These are phyloP conservation scores for Romanomermis culicivorax DNA, from an alignment of 2,888 invertebrate genomes.

Conservation along the genomic window DNA sequence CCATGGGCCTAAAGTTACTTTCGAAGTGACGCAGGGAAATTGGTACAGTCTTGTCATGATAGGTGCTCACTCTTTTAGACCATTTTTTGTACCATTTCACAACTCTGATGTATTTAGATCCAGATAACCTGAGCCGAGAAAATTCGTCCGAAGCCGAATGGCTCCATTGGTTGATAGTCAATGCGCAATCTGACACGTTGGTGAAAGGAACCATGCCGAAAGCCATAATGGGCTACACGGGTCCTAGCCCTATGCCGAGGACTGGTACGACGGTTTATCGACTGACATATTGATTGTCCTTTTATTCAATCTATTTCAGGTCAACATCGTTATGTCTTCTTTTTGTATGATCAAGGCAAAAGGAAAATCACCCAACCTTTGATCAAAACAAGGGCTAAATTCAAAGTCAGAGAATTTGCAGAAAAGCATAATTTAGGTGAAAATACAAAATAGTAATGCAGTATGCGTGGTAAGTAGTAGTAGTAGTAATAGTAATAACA, in stretches of 20 bases:
- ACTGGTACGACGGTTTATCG: slow-evolving; percentile 15
- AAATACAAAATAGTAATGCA: slow-evolving; percentile 1
- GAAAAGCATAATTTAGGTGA: slow-evolving; percentile 26
- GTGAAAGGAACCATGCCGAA: slow-evolving; percentile 24
- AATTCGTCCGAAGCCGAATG: slow-evolving; percentile 28
- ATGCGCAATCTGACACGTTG: slow-evolving; percentile 16
- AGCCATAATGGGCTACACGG: slow-evolving; percentile 15
- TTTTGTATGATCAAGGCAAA: slow-evolving; percentile 26
- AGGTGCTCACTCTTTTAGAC: no score
- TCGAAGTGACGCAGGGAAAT: background rate
- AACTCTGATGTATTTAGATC: slow-evolving; percentile 21
- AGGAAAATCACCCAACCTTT: slow-evolving; percentile 13
- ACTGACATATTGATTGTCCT: background rate
- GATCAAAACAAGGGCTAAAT: slow-evolving; percentile 1
- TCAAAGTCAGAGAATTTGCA: slow-evolving; percentile 22
- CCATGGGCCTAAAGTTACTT: background rate
- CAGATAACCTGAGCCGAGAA: slow-evolving; percentile 27
- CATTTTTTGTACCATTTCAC: no score
- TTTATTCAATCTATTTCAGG: background rate
- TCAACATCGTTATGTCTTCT: slow-evolving; percentile 20
- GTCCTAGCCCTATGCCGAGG: slow-evolving; percentile 26
- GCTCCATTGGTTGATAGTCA: slow-evolving; percentile 25
- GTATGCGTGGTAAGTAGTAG: background rate
- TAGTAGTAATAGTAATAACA: background rate
- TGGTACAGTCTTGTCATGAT: background rate